Evolutionary conservation across 2,888 invertebrate genomes (phyloP).

Genomic region (Alloplasta piceator): DNA sequence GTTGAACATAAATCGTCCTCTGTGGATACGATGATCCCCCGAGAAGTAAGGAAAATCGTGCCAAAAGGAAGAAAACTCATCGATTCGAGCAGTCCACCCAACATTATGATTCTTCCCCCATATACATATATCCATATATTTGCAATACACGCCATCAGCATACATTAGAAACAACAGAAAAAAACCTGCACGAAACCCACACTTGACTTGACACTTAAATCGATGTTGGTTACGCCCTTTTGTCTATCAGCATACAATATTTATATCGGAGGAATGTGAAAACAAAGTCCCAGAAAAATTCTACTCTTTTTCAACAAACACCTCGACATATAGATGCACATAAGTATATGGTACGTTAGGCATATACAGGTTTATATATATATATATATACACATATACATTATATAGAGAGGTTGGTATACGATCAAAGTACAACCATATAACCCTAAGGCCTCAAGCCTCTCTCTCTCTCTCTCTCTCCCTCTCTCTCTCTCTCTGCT

Average conservation of each 20-base stretch:
- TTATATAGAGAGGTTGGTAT: too few relatives aligned
- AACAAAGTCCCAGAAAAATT: not conserved
- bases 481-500: too few relatives aligned
- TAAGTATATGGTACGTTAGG: too few relatives aligned
- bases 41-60: conserved; percentile 38
- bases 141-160: not conserved
- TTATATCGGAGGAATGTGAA: not conserved
- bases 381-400: too few relatives aligned
- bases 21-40: conserved; percentile 67
- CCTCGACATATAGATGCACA: too few relatives aligned
- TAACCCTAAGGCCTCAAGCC: not conserved
- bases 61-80: conserved; percentile 57
- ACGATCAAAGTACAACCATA: not conserved
- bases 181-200: too few relatives aligned
- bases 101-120: conserved; percentile 6
- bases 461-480: too few relatives aligned
- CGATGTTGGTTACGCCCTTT: not conserved
- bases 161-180: not conserved
- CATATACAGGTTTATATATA: too few relatives aligned
- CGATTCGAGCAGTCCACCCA: conserved; percentile 31
- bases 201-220: too few relatives aligned
- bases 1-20: conserved; percentile 69
- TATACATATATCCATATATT: not conserved
- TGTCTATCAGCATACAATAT: conserved; percentile 9
- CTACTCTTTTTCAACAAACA: too few relatives aligned